Evolutionary conservation across 2,113 vertebrate species (phyloP).

Genomic region (Amazona vittata): DNA sequence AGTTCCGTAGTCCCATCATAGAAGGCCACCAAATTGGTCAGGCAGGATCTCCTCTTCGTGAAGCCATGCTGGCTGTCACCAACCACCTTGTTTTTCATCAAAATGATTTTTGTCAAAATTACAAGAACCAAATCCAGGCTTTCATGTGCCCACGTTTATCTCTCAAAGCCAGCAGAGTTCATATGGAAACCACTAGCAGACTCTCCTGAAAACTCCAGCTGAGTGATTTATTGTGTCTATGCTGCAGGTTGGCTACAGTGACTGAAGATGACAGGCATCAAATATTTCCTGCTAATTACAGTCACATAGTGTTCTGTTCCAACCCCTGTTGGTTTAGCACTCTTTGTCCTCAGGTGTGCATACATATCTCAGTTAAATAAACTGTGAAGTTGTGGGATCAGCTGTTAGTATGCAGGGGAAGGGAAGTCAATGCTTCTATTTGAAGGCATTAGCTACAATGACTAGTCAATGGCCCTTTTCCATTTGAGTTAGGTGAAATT

Average conservation of each 20-base stretch:
- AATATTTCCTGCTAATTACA: neutral
- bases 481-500: neutral
- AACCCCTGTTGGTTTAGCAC: neutral
- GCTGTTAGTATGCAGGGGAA: neutral
- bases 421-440: neutral
- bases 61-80: no score
- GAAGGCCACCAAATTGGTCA: no score
- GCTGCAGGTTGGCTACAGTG: neutral
- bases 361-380: neutral
- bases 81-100: no score
- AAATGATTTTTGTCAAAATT: neutral
- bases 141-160: neutral
- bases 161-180: neutral
- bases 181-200: neutral
- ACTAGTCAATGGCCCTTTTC: neutral
- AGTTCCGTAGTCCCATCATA: no score
- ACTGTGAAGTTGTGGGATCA: neutral
- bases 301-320: neutral
- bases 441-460: neutral
- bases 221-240: neutral
- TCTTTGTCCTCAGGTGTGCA: neutral
- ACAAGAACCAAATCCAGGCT: neutral
- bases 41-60: no score
- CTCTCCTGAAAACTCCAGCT: neutral
- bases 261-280: neutral